Conservation (phyloP, 2,888 invertebrate species). For the Eupithecia subumbrata region DNA sequence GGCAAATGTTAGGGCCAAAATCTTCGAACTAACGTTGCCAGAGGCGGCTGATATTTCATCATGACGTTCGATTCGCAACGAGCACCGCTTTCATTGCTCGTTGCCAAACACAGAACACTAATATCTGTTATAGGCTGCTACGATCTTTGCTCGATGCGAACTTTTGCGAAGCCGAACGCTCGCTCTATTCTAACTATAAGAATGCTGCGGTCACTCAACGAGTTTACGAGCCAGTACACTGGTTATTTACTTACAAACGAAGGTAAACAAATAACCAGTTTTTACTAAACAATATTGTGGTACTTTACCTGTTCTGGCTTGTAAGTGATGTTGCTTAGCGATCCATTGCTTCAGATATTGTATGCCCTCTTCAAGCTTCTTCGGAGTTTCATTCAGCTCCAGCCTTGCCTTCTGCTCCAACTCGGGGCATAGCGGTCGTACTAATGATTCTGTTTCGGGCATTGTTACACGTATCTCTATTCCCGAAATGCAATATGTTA, state of each 20-base stretch:
- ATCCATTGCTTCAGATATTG: constrained; percentile 80
- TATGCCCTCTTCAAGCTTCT: constrained; percentile 73
- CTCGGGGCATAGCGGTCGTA: constrained; percentile 55
- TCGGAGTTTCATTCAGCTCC: constrained; percentile 54
- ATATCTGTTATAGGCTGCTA: no score
- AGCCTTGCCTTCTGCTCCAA: constrained; percentile 65
- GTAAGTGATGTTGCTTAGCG: constrained; percentile 62
- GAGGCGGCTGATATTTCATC: not conserved
- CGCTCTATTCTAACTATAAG: not conserved
- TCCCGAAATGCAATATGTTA: not conserved
- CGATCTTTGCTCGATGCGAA: not conserved
- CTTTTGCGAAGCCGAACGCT: not conserved
- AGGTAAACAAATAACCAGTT: no score
- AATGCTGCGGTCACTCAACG: not conserved
- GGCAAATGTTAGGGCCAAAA: no score
- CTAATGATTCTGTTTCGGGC: constrained; percentile 49
- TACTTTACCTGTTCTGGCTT: constrained; percentile 43
- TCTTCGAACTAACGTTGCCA: not conserved
- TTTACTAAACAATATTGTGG: not conserved
- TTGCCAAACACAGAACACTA: no score
- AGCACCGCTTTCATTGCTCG: no score
- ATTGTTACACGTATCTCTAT: constrained; percentile 13
- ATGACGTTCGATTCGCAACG: not conserved
- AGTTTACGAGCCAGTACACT: not conserved
- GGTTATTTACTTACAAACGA: not conserved